Percentiles rank a stretch among this genome's conserved stretches.
phyloP scores from a whole-genome alignment of 30 jellyfish, hydroid and myxozoan species.

The Aurelia aurita complex sp. Pacific region DNA sequence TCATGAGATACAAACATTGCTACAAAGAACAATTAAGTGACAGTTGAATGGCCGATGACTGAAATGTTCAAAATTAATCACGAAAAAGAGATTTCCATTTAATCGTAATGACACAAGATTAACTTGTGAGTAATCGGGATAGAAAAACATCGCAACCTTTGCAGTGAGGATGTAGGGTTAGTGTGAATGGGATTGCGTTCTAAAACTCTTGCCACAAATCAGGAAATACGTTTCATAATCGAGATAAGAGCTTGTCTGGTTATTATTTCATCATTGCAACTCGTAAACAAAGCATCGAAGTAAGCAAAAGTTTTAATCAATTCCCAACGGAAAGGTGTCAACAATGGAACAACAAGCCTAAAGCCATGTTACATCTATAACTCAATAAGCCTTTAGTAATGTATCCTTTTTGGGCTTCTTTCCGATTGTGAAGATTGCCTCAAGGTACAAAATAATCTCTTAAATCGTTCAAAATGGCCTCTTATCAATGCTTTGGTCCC shows the following conservation, averaged over 20 bases:
- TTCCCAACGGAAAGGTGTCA: constrained; percentile 42
- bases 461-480: too few relatives aligned
- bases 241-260: constrained; percentile 56
- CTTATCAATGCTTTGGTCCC: too few relatives aligned
- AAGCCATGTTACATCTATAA: too few relatives aligned
- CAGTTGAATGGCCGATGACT: neutral
- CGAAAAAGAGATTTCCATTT: constrained; percentile 21
- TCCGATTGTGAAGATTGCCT: too few relatives aligned
- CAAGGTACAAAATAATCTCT: too few relatives aligned
- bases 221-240: constrained; percentile 64
- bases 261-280: constrained; percentile 25
- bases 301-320: constrained; percentile 1
- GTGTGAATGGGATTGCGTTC: constrained; percentile 46
- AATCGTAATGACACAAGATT: constrained; percentile 50
- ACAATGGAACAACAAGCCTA: neutral
- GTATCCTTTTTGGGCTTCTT: too few relatives aligned
- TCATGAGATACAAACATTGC: neutral
- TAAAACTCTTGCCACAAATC: constrained; percentile 56
- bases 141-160: constrained; percentile 60
- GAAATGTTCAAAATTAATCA: neutral
- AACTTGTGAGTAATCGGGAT: constrained; percentile 56
- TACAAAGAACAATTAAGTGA: neutral
- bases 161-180: constrained; percentile 65
- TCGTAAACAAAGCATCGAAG: constrained; percentile 37
- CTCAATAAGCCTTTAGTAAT: too few relatives aligned